Base-by-base conservation (phyloP, 2,113 vertebrate species). In the Oreotrochilus melanogaster region DNA sequence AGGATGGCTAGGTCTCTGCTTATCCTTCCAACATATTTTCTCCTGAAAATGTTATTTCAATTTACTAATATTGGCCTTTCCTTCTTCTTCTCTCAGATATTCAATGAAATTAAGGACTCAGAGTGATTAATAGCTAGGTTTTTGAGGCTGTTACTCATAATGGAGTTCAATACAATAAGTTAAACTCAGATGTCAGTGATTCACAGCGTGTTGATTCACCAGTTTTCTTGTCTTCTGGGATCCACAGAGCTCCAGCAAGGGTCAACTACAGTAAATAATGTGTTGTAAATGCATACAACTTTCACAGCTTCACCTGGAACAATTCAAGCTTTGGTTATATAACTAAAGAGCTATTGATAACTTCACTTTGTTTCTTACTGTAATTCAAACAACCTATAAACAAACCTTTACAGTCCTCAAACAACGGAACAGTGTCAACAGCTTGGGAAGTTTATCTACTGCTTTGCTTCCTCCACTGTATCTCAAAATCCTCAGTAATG, bases 11-110 rank as follows among this genome's bases (percentile, higher is more conserved):
- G 16, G 24, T 65, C 30, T 91, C 47, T 89, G 14, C 43, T 87
- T 74, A 67, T 72, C 7, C n/a, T 92, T 78, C 33, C 35, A 91
- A 79, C 15, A 33, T 43, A 82, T 35, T 81, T 94, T 87, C 39
- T 84, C 35, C 24, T 78, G 53, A n/a, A 94, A 89, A 75, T 78
- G 39, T 87, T 94, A 51, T 84, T 94, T 87, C 78, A 87, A 25
- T 57, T 95, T 93, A 50, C 43, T 81, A 4, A 64, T 71, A 48
- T 22, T 84, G 21, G n/a, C 47, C 21, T 2, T 2, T 78, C 28
- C 15, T 78, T 75, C 39, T n/a, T 16, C 35, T 81, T 93, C 94
- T 35, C 8, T 67, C 89, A 76, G 53, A 60, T 65, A 75, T 24
- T 88, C 62, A 64, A 43, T 21, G 39, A 57, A 53, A 10, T 15